Percentiles rank a stretch among this genome's conserved stretches.
Conservation (phyloP, 2,113 vertebrate species). For the Ahaetulla prasina region DNA sequence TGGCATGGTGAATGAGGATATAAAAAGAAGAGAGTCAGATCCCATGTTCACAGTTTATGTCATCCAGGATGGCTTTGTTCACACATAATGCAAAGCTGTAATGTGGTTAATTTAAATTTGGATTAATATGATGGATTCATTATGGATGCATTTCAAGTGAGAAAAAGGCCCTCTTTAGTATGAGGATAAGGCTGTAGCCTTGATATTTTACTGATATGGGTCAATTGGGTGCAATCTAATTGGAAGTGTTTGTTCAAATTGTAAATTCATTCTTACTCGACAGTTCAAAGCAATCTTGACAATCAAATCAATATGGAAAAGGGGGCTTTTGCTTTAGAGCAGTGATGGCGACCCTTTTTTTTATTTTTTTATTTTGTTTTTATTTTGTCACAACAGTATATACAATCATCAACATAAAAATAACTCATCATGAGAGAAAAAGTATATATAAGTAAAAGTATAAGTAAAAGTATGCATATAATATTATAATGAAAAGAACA, state of each 20-base stretch:
- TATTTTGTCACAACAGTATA: too few relatives aligned
- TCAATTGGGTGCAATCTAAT: background rate
- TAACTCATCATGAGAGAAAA: too few relatives aligned
- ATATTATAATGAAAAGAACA: too few relatives aligned
- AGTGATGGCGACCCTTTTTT: too few relatives aligned
- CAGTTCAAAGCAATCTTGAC: background rate
- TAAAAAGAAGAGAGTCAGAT: background rate
- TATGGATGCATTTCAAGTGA: background rate
- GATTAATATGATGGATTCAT: background rate
- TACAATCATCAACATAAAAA: too few relatives aligned
- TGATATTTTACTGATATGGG: background rate
- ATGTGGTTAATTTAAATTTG: background rate
- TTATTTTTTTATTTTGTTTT: too few relatives aligned
- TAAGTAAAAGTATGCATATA: too few relatives aligned
- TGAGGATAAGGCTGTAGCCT: background rate
- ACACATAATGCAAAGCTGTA: background rate
- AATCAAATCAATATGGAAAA: background rate
- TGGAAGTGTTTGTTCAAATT: background rate
- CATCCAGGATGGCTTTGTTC: background rate
- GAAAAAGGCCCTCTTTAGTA: background rate
- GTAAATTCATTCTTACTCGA: background rate
- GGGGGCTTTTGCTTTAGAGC: background rate
- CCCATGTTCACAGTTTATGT: background rate
- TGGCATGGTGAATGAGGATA: background rate
- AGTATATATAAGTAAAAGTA: too few relatives aligned